Evolutionary conservation across 2,113 vertebrate species (phyloP), one percentile per base, ranked within the genome.

Genomic region (Sialia sialis): DNA sequence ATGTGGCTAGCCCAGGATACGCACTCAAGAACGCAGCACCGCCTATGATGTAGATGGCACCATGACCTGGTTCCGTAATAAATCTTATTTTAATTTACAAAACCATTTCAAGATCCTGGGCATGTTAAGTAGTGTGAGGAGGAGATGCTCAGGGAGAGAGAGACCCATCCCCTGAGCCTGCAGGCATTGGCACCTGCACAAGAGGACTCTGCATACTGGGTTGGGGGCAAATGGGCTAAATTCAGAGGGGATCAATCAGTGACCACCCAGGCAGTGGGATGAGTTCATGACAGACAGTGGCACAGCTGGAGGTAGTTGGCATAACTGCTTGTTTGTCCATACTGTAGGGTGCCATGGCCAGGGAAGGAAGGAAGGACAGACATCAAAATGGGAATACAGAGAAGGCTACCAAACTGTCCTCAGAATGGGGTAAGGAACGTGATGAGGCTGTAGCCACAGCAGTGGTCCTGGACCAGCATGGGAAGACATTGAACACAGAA

Each of bases 131-230:
- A 68, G 16, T 59, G 27, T 27, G 63, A 89, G 12, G 11, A 68
- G 27, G 39, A 0, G 1, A 73, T 48, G 49, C 36, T 72, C 23
- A 36, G 36, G 36, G 13, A 81, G 49, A 59, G 26, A 55, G 26
- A 75, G n/a, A n/a, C 29, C 66, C 0, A 0, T 18, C 8, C 0
- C 0, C 43, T 19, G 27, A 1, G 16, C n/a, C 43, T 74, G 58
- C 26, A 34, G 58, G 22, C 0, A 0, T 2, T 5, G 25, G 26
- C 54, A 83, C 32, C 75, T 46, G 43, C 20, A 34, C 3, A 12
- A 43, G 34, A 55, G 7, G 30, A 46, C 55, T 17, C 44, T 17
- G 21, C 2, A 5, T 17, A 7, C 9, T 0, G 4, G 4, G 7
- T 44, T 6, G 9, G 16, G 29, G 23, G 20, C 29, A 30, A 76